Conservation (phyloP, 2,113 vertebrate genomes). For the Nycticorax nycticorax region DNA sequence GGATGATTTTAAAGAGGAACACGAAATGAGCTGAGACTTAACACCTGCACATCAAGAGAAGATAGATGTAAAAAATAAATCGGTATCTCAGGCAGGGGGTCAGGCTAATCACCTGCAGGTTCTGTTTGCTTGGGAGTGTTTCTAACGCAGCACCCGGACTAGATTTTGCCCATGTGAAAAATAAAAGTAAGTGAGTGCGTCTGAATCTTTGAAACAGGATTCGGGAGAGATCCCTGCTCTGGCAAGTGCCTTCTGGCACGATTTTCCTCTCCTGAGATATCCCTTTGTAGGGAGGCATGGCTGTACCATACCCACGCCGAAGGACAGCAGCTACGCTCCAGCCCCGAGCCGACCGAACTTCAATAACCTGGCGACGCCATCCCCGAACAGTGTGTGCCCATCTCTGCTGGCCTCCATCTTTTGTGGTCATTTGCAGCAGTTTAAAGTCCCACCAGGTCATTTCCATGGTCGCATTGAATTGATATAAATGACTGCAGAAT, state of each 20-base stretch:
- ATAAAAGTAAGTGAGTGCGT: not conserved
- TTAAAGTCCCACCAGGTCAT: not conserved
- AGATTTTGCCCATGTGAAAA: not conserved
- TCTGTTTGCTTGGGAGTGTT: not conserved
- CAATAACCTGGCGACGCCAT: rapidly evolving
- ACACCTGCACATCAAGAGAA: not conserved
- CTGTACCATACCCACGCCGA: not conserved
- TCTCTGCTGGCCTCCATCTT: not conserved
- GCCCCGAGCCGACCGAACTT: rapidly evolving
- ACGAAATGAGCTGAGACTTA: not conserved
- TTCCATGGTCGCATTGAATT: not conserved
- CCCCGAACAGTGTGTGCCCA: rapidly evolving
- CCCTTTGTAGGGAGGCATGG: rapidly evolving
- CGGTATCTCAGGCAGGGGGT: not conserved
- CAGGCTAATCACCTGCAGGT: not conserved
- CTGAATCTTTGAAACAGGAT: not conserved
- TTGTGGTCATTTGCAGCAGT: not conserved
- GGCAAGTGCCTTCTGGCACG: not conserved
- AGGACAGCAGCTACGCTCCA: not conserved
- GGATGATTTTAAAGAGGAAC: not conserved
- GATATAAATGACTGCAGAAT: not conserved
- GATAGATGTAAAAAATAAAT: not conserved
- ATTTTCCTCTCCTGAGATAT: rapidly evolving
- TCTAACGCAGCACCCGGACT: rapidly evolving
- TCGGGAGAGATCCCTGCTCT: not conserved